Evolutionary conservation across 2,113 vertebrate genomes (phyloP).

Genomic region (Polyodon spathula): DNA sequence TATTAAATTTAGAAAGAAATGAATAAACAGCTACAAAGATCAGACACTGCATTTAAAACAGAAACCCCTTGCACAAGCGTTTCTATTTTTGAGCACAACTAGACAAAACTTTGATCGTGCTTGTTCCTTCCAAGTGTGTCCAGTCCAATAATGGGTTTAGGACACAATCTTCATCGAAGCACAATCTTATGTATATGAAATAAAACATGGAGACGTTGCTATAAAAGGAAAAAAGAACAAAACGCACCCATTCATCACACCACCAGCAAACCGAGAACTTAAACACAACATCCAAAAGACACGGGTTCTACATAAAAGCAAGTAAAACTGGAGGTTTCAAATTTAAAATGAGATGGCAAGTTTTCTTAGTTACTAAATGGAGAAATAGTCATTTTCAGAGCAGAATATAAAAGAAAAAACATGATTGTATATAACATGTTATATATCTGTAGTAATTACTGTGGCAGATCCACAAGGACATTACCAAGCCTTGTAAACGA

Average conservation of each 20-base stretch:
- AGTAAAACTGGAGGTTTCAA: not conserved
- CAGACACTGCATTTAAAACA: not conserved
- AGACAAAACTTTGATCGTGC: constrained; percentile 38
- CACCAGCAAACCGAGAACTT: constrained; percentile 46
- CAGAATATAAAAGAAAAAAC: not conserved
- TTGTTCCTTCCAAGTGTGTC: constrained; percentile 82
- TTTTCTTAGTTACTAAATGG: not conserved
- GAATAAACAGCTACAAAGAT: not conserved
- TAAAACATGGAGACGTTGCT: constrained; percentile 12
- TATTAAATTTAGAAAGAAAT: not conserved
- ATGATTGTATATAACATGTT: too few species aligned
- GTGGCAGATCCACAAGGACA: too few species aligned
- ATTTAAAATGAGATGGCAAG: constrained; percentile 7
- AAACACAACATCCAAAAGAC: constrained; percentile 24
- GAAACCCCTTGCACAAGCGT: constrained; percentile 6
- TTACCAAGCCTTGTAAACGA: too few species aligned
- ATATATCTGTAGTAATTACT: too few species aligned
- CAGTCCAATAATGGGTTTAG: constrained; percentile 75
- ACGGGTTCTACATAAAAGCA: constrained; percentile 11
- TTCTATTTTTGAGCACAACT: constrained; percentile 43
- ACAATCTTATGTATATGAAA: constrained; percentile 42
- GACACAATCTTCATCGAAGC: constrained; percentile 96
- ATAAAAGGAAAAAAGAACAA: constrained; percentile 7
- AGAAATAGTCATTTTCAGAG: not conserved
- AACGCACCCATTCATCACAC: constrained; percentile 64